Conservation (phyloP, 2,113 vertebrate genomes). For the Neomonachus schauinslandi region DNA sequence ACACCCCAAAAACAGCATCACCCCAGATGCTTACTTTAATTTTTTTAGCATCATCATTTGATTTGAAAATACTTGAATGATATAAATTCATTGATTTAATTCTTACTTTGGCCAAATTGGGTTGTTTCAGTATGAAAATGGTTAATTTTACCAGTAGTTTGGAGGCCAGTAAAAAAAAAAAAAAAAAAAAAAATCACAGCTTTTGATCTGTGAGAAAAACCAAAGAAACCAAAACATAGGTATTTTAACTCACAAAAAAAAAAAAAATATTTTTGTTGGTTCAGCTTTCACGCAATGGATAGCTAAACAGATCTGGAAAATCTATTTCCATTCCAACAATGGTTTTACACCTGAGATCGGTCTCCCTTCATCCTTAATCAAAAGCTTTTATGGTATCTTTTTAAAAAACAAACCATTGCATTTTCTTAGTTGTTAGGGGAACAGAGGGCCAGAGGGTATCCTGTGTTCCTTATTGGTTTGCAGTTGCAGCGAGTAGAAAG, state of each 20-base stretch:
- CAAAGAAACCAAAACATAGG: neutral
- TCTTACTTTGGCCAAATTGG: neutral
- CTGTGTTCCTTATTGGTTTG: neutral
- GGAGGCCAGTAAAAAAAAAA: neutral
- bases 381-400: neutral
- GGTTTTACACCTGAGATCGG: neutral
- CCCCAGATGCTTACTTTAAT: neutral
- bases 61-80: neutral
- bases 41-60: neutral
- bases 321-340: neutral
- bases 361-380: neutral
- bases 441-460: neutral
- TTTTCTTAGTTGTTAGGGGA: neutral
- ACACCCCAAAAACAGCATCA: neutral
- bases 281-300: neutral
- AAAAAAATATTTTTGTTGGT: neutral
- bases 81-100: neutral
- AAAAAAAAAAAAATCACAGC: neutral
- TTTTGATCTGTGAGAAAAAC: neutral
- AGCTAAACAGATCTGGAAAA: neutral
- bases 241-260: neutral
- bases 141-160: neutral
- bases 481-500: neutral
- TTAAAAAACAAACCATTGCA: neutral
- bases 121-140: neutral